phyloP scores from a whole-genome alignment of 2,113 vertebrate genomes.

The Pteropus alecto region DNA sequence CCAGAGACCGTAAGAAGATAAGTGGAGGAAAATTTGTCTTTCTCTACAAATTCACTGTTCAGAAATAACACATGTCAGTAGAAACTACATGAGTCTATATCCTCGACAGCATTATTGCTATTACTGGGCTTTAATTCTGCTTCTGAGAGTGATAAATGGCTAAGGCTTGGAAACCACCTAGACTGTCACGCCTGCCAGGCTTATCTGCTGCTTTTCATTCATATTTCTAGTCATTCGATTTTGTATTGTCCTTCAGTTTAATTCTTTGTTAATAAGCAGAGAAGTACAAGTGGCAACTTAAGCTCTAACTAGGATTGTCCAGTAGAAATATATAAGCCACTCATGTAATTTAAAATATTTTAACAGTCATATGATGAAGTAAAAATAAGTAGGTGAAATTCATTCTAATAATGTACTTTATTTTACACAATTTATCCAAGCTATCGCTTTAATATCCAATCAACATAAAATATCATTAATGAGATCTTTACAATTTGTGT shows the following conservation, averaged over 20 bases:
- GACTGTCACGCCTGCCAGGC: background rate
- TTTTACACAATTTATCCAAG: background rate
- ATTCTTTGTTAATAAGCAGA: background rate
- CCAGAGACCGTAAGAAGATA: background rate
- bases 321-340: background rate
- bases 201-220: background rate
- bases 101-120: background rate
- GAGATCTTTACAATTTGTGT: background rate
- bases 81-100: background rate
- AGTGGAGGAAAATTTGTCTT: background rate
- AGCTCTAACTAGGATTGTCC: background rate
- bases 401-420: background rate
- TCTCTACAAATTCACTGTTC: background rate
- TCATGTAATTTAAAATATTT: background rate
- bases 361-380: background rate
- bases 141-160: background rate
- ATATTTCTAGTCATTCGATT: background rate
- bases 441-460: background rate
- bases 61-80: background rate
- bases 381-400: background rate
- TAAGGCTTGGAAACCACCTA: background rate
- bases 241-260: background rate
- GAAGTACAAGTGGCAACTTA: background rate
- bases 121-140: background rate
- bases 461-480: background rate